Base-by-base conservation (phyloP, 2,113 vertebrate genomes). In the Anguilla rostrata region DNA sequence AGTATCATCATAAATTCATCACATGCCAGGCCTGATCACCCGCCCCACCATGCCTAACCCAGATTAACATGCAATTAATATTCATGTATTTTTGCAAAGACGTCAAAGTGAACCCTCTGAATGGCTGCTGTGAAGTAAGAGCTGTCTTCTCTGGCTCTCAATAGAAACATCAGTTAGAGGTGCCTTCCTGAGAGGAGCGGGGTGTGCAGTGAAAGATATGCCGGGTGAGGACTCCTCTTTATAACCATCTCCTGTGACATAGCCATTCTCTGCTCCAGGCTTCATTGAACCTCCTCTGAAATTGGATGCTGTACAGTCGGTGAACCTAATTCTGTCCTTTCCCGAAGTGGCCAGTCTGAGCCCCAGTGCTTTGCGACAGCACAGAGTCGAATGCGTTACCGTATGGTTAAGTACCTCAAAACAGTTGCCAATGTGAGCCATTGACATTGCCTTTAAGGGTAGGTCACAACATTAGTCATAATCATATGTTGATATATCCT, bases 211-310 rank as follows among this genome's bases (percentile, higher is more conserved):
- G 39, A 82, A 40, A 29, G 20, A 83, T 71, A 26, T 5, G 40
- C 8, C 9, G 39, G 83, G 29, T 41, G 46, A 82, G 39, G 20
- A 39, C 46, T 60, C 66, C 66, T 56, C 22, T 83, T 83, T 60
- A 83, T 78, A 83, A 83, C 81, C 78, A 46, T 63, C 85, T 39
- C 39, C 78, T 81, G 56, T 87, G 86, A 87, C 86, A 87, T 43
- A 79, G 39, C 66, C 66, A 43, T 82, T 78, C 60, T 71, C 22
- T 86, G 56, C 29, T 60, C 46, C 82, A 29, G 66, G 43, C 34
- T 83, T 57, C 49, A 87, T 86, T 75, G 43, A 15, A 6, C 85
- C 66, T 39, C 40, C 82, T 57, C 46, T 82, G 78, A 86, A 86
- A 83, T 86, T 75, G 81, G 71, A 83, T 83, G 43, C 86, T 87